phyloP scores from a whole-genome alignment of 1,140 invertebrate genomes.

The Saxidomus purpurata region DNA sequence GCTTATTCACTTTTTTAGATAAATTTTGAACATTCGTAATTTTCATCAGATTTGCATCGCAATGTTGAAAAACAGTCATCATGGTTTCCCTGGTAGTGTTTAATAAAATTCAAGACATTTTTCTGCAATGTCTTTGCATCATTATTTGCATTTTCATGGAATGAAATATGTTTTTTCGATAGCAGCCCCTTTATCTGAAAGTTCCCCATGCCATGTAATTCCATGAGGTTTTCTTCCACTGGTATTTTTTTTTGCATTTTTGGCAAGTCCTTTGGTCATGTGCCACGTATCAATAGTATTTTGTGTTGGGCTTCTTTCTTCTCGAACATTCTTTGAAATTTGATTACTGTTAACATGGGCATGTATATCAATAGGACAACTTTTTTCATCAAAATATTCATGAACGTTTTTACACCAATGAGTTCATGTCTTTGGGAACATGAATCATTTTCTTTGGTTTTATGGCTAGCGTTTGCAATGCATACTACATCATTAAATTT shows the following conservation, averaged over 20 bases:
- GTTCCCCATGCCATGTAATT: too few species aligned
- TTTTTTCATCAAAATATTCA: not conserved
- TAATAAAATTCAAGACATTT: not conserved
- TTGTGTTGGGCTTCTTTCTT: too few species aligned
- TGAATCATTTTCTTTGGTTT: constrained; percentile 24
- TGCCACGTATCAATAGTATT: too few species aligned
- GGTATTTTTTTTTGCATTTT: not conserved
- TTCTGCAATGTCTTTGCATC: not conserved
- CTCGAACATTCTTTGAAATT: too few species aligned
- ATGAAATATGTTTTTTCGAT: not conserved
- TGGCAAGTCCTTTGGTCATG: too few species aligned
- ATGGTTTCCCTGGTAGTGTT: constrained; percentile 7
- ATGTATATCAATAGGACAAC: not conserved
- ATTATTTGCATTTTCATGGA: too few species aligned
- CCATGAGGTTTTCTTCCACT: not conserved
- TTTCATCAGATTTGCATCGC: too few species aligned
- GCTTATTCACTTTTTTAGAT: not conserved
- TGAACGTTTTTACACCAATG: too few species aligned
- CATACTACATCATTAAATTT: constrained; percentile 50
- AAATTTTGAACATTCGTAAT: too few species aligned
- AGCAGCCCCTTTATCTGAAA: too few species aligned
- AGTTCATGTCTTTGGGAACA: not conserved
- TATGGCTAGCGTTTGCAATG: constrained; percentile 34
- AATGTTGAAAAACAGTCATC: not conserved
- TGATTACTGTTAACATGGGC: too few species aligned